phyloP scores from a whole-genome alignment of 2,113 vertebrate species.

The Thunnus maccoyii region DNA sequence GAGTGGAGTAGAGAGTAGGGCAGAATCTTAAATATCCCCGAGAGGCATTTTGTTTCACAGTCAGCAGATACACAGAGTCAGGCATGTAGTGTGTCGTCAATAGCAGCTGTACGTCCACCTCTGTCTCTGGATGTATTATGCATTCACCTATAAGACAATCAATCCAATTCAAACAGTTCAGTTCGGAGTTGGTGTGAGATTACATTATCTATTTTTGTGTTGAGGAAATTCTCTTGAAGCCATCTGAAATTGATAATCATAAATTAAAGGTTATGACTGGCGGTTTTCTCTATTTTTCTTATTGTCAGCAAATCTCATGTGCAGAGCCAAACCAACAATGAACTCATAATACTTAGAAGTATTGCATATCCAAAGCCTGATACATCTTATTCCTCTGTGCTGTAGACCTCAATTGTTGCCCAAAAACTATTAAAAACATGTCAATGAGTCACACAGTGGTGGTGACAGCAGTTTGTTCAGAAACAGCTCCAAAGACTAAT shows the following conservation, averaged over 20 bases:
- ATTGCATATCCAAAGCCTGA: too few species aligned
- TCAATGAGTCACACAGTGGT: too few species aligned
- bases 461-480: too few species aligned
- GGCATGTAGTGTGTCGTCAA: conserved; percentile 53
- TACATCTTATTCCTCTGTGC: too few species aligned
- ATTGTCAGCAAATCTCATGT: too few species aligned
- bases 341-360: too few species aligned
- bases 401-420: too few species aligned
- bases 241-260: conserved; percentile 2
- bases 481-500: too few species aligned
- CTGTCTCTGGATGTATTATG: conserved; percentile 10
- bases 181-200: background rate
- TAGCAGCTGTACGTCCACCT: conserved; percentile 26
- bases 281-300: too few species aligned
- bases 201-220: background rate
- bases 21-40: conserved; percentile 71
- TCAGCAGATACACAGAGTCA: conserved; percentile 64
- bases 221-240: background rate
- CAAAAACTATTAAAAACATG: too few species aligned
- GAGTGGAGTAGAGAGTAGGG: conserved; percentile 43
- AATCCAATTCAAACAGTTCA: conserved; percentile 15
- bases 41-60: conserved; percentile 59
- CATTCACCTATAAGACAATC: conserved; percentile 20
- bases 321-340: too few species aligned
- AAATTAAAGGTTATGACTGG: background rate